Evolutionary conservation across 2,113 vertebrate species (phyloP), one percentile per base, ranked within the genome.

Genomic region (Chaetops frenatus): DNA sequence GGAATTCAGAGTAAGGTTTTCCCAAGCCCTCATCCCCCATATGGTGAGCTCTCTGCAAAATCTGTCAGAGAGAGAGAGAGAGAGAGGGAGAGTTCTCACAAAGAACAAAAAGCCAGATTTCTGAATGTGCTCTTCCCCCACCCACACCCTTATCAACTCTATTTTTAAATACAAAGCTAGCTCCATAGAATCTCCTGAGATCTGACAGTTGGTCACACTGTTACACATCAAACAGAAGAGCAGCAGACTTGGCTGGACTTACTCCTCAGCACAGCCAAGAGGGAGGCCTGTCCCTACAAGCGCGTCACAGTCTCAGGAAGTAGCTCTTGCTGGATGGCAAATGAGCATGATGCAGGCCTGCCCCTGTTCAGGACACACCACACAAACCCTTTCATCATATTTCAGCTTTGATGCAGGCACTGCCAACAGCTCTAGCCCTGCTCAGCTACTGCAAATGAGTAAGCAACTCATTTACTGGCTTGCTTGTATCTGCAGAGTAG

Each of bases 91-190:
- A 11, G 19, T 11, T 6, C 53, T 93, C 73, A n/a, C 12, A 7
- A 88, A 70, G 71, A 92, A 65, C 15, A 92, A 62, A 84, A 86
- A 93, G 51, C 9, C 64, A 86, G 64, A 67, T 94, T 95, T 93
- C 72, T 94, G 85, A 80, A 88, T 77, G 65, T 42, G 48, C 29
- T 78, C 29, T 69, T 91, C 42, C 62, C 27, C 57, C 74, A 85
- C 50, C n/a, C 88, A 44, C 80, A 51, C 36, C 5, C 70, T 81
- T 87, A 79, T 81, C 90, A 74, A 25, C 64, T 90, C 91, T 97
- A 86, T 94, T 95, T 93, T 94, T 94, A 94, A 80, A 33, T 25
- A 60, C 67, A 76, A 81, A 94, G 42, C 69, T 31, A 64, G 61
- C 84, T 90, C 33, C 31, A 2, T 38, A 82, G 53, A 86, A 79